Conservation (phyloP, 2,113 vertebrate species). For the Heliornis fulica region DNA sequence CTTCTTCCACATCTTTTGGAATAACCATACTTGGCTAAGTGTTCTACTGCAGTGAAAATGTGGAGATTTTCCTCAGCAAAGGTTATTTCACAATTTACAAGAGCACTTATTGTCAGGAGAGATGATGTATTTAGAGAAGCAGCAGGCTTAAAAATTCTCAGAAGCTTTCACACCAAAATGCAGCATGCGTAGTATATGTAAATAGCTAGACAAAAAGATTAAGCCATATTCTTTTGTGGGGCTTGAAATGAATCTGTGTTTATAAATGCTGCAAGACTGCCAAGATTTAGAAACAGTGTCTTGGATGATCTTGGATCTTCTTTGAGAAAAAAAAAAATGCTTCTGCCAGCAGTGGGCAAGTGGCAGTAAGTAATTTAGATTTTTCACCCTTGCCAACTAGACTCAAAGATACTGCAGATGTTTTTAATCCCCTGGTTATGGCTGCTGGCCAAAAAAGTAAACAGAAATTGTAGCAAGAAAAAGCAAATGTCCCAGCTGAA, state of each 20-base stretch:
- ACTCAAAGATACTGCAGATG: not conserved
- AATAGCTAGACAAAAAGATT: not conserved
- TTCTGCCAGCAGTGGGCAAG: not conserved
- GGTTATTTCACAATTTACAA: not conserved
- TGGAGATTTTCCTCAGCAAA: not conserved
- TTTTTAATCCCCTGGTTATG: not conserved
- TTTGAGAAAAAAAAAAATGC: not conserved
- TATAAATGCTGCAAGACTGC: not conserved
- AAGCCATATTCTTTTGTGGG: not conserved
- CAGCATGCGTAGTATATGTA: not conserved
- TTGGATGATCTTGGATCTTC: not conserved
- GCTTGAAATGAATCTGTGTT: not conserved
- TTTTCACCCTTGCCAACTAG: not conserved
- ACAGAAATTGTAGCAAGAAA: not conserved
- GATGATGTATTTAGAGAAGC: not conserved
- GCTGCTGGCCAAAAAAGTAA: conserved; percentile 7
- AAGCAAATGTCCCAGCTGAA: not conserved
- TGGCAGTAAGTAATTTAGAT: not conserved
- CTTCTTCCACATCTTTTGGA: not conserved
- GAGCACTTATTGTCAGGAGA: not conserved
- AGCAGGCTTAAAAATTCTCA: not conserved
- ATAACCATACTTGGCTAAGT: not conserved
- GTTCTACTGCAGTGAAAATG: not conserved
- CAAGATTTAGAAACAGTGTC: not conserved
- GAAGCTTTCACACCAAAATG: not conserved